Evolutionary conservation across 2,113 vertebrate genomes (phyloP).

Genomic region (Geothlypis trichas): DNA sequence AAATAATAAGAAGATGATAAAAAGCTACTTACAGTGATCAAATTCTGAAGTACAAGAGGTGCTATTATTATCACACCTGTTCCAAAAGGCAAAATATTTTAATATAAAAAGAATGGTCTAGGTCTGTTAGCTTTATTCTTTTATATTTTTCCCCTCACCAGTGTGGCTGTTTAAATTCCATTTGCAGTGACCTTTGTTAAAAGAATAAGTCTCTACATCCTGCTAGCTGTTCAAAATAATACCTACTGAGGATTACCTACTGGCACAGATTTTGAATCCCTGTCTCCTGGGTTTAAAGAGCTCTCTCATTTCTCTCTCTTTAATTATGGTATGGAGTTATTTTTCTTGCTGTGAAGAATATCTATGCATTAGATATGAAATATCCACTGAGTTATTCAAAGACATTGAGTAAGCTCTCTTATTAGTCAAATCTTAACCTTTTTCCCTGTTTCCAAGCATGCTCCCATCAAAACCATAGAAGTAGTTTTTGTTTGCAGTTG

Average conservation of each 20-base stretch:
- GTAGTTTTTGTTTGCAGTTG: background rate
- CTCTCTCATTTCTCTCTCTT: background rate
- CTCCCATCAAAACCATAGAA: background rate
- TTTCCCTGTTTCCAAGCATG: background rate
- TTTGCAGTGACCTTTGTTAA: slow-evolving; percentile 2
- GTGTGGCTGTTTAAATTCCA: background rate
- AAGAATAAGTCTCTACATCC: background rate
- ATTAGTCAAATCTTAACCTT: background rate
- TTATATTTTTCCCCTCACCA: background rate
- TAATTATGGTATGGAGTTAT: background rate
- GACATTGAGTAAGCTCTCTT: background rate
- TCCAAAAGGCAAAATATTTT: background rate
- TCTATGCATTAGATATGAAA: background rate
- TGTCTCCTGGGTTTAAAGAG: background rate
- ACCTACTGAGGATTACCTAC: background rate
- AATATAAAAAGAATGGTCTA: background rate
- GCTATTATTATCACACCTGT: background rate
- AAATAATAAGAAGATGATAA: background rate
- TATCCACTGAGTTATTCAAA: background rate
- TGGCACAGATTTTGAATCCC: background rate
- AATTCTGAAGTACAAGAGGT: background rate
- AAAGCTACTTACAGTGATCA: background rate
- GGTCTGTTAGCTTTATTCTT: background rate
- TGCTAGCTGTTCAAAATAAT: background rate
- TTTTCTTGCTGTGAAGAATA: background rate